Conservation (phyloP, 2,797 vertebrate species). For the Euthynnus affinis region DNA sequence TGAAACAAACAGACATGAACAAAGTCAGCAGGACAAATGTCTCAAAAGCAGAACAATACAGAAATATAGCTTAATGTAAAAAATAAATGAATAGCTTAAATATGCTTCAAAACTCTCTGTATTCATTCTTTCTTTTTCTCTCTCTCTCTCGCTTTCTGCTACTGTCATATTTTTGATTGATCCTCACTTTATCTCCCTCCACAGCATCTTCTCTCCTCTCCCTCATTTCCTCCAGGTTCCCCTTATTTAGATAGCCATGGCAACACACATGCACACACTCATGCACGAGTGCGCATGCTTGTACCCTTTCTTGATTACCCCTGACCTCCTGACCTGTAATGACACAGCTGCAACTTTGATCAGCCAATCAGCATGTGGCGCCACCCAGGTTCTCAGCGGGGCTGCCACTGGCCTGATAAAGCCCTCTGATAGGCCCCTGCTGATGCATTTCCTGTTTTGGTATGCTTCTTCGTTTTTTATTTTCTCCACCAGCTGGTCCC, state of each 20-base stretch:
- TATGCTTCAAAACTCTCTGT: background rate
- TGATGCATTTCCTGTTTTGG: conserved; percentile 87
- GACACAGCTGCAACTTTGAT: conserved; percentile 83
- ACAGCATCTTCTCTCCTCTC: conserved; percentile 63
- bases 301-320: conserved; percentile 76
- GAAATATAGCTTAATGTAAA: background rate
- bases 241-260: conserved; percentile 66
- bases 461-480: conserved; percentile 79
- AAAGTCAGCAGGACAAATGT: background rate
- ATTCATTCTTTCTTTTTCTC: conserved; percentile 2
- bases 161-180: conserved; percentile 17
- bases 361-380: conserved; percentile 75
- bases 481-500: conserved; percentile 79
- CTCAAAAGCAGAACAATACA: background rate
- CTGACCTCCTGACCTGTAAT: conserved; percentile 77
- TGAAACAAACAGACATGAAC: background rate
- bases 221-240: conserved; percentile 69
- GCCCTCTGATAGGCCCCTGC: conserved; percentile 79
- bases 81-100: no score
- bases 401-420: conserved; percentile 79
- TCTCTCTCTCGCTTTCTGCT: conserved; percentile 5
- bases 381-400: conserved; percentile 80
- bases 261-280: conserved; percentile 47
- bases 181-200: conserved; percentile 54
- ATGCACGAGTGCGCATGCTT: conserved; percentile 6